Base-by-base conservation (phyloP, 2,888 invertebrate species). In the Ctenicera cuprea region DNA sequence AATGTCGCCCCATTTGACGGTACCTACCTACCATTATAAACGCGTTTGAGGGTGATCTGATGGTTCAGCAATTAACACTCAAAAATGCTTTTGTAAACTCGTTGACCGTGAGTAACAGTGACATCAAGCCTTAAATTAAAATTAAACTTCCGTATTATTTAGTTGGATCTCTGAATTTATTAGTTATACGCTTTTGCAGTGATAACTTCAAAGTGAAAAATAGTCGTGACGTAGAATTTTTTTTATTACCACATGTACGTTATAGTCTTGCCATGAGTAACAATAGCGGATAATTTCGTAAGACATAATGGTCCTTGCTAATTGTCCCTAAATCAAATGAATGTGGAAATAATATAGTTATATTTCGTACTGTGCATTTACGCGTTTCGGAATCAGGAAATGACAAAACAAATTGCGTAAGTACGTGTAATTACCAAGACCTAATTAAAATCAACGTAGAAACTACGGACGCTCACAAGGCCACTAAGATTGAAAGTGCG, bases 381-480 rank as follows among this genome's bases (percentile, higher is more conserved):
- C 20, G 9, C 37, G 59, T 38, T 59, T 59, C 18, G n/a, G 41
- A 22, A 20, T 59, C 37, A 12, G 59, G 59, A 59, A 59, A 41
- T 59, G 59, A 59, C 59, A 20, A 59, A 59, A 59, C 38, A 8
- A 20, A 59, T 59, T 59, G 59, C 59, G 20, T 41, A 59, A 37
- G 59, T 54, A 59, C 38, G 41, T 20, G 38, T 37, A 22, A 38
- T 59, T 59, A 41, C 59, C 18, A 18, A 41, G 38, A 59, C 22
- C 41, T 38, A 37, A 41, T 38, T 59, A 38, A 59, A 59, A 59
- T 38, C 59, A 14, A 4, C 26, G 11, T 38, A 59, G 59, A 59
- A 59, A 38, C 41, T 37, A 5, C 59, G 59, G 59, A 59, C 37
- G 59, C 22, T 11, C 7, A 16, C 59, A 54, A 54, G 59, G 59